These are phyloP conservation scores for Melanotus villosus DNA, from an alignment of 2,888 invertebrate genomes.

Conservation along the genomic window DNA sequence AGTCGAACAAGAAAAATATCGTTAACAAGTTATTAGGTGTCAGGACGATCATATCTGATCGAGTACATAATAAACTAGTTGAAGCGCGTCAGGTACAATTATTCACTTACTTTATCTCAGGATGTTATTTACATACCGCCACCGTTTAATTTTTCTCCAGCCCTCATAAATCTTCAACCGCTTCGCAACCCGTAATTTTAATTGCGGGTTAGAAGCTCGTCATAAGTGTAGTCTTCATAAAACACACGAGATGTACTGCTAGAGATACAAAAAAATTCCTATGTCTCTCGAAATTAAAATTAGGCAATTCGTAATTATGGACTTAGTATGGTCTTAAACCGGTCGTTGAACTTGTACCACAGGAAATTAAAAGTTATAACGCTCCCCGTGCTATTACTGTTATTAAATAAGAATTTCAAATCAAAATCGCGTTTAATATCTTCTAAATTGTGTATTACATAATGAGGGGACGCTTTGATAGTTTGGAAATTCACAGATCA, in stretches of 20 bases:
- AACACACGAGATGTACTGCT: neutral
- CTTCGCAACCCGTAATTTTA: slow-evolving; percentile 8
- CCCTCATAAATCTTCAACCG: slow-evolving; percentile 17
- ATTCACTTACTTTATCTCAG: slow-evolving; percentile 26
- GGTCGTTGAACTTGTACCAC: slow-evolving; percentile 14
- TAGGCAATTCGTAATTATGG: neutral
- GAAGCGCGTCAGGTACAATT: slow-evolving; percentile 18
- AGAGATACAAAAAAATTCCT: neutral
- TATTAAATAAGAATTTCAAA: slow-evolving; percentile 14
- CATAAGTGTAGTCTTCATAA: neutral
- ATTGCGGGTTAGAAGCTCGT: neutral
- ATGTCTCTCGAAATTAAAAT: slow-evolving; percentile 6
- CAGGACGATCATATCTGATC: slow-evolving; percentile 33
- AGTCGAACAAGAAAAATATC: slow-evolving; percentile 10
- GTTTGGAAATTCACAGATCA: neutral
- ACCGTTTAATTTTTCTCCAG: slow-evolving; percentile 22
- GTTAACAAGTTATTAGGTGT: slow-evolving; percentile 31
- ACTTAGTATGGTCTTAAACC: slow-evolving; percentile 11
- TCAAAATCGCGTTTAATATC: neutral
- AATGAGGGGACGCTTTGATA: neutral
- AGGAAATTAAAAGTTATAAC: slow-evolving; percentile 13
- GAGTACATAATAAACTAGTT: slow-evolving; percentile 21
- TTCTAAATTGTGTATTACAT: neutral
- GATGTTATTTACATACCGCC: slow-evolving; percentile 35
- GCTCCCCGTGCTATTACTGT: slow-evolving; percentile 11